phyloP scores from a whole-genome alignment of 1,140 invertebrate genomes.

The Lordiphosa clarofinis region DNA sequence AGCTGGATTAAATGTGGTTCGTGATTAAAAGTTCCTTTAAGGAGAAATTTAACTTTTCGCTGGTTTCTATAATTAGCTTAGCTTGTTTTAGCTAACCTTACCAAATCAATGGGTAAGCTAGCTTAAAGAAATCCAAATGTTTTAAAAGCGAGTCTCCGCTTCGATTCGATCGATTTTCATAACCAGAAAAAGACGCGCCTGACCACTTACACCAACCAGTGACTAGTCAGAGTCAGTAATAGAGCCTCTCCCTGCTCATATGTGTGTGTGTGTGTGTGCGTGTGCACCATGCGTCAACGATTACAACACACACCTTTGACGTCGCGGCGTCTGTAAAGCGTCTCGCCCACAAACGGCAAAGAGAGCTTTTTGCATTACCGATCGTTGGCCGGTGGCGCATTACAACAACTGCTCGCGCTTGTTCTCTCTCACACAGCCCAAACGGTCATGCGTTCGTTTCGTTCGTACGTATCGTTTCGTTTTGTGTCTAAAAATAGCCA shows the following conservation, averaged over 20 bases:
- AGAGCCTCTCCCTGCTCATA: background rate
- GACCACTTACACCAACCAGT: background rate
- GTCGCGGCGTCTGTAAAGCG: slow-evolving; percentile 63
- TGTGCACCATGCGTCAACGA: slow-evolving; percentile 11
- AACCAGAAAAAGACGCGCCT: slow-evolving; percentile 1
- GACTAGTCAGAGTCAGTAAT: background rate
- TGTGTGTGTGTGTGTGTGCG: too few relatives aligned
- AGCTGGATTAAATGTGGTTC: too few relatives aligned
- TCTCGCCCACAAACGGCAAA: slow-evolving; percentile 44
- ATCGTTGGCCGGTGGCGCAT: slow-evolving; percentile 6
- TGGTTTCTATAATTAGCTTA: too few relatives aligned
- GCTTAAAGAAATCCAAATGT: background rate
- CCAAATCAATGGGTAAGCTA: too few relatives aligned
- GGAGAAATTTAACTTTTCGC: too few relatives aligned
- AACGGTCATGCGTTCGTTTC: slow-evolving; percentile 59
- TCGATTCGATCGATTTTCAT: slow-evolving; percentile 3
- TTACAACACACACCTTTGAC: slow-evolving; percentile 56
- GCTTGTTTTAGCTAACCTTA: background rate
- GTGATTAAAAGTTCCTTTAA: too few relatives aligned
- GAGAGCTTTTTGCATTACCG: slow-evolving; percentile 17
- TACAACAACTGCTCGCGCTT: slow-evolving; percentile 14
- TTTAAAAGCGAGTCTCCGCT: slow-evolving; percentile 3
- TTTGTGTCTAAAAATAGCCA: slow-evolving; percentile 76
- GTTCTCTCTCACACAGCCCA: slow-evolving; percentile 15
- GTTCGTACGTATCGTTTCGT: slow-evolving; percentile 28